Conservation (phyloP, 2,888 invertebrate genomes). For the Rhagonycha lutea region DNA sequence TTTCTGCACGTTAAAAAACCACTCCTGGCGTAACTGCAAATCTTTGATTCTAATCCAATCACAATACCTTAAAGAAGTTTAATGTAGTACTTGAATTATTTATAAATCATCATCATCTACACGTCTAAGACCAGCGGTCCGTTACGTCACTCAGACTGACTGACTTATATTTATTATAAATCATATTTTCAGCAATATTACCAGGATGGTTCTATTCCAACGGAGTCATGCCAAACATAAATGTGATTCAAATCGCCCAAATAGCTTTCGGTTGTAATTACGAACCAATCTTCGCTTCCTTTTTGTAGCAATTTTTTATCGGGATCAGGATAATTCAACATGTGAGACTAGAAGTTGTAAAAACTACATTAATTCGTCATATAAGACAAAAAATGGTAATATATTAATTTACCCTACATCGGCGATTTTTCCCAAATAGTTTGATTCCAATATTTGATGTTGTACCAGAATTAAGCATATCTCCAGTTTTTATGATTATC, state of each 20-base stretch:
- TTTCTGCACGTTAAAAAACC: conserved; percentile 30
- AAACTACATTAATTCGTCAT: neutral
- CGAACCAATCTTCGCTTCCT: conserved; percentile 32
- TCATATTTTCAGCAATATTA: conserved; percentile 7
- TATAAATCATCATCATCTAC: too few species aligned
- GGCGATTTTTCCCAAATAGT: conserved; percentile 3
- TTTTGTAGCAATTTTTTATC: conserved; percentile 33
- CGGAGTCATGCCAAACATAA: conserved; percentile 36
- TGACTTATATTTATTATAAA: too few species aligned
- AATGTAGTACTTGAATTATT: neutral
- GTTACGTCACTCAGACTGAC: too few species aligned
- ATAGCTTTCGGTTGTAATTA: conserved; percentile 27
- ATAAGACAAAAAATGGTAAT: neutral
- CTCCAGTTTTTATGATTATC: conserved; percentile 25
- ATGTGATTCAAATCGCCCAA: conserved; percentile 31
- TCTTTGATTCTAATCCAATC: conserved; percentile 33
- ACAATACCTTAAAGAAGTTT: conserved; percentile 30
- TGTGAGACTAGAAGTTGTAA: conserved; percentile 29
- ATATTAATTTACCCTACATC: conserved; percentile 10
- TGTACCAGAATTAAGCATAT: conserved; percentile 13
- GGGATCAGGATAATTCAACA: conserved; percentile 39
- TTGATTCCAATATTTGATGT: conserved; percentile 25
- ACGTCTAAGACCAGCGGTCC: too few species aligned
- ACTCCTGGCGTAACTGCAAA: conserved; percentile 29
- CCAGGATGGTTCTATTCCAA: conserved; percentile 36